Conservation (phyloP, 2,113 vertebrate genomes). For the Chauna torquata region DNA sequence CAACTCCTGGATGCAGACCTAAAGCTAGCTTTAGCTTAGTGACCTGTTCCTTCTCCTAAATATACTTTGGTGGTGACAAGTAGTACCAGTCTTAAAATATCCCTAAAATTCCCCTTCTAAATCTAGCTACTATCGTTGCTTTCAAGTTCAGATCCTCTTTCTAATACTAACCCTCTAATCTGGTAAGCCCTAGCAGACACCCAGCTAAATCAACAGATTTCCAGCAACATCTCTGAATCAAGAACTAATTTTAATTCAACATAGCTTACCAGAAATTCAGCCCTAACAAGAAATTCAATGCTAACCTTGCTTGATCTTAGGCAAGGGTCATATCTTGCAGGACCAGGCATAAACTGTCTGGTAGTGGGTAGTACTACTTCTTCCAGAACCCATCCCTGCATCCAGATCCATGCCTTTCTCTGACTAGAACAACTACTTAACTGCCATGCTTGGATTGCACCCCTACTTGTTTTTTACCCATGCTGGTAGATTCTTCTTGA, state of each 20-base stretch:
- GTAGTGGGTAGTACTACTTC: neutral
- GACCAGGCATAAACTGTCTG: neutral
- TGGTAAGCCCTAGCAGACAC: neutral
- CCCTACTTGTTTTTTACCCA: neutral
- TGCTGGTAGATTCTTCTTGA: neutral
- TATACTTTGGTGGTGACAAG: neutral
- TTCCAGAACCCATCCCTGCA: neutral
- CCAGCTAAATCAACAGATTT: neutral
- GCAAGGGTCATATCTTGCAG: neutral
- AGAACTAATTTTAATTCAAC: neutral
- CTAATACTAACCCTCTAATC: neutral
- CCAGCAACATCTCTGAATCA: neutral
- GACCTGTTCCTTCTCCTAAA: neutral
- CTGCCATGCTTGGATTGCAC: neutral
- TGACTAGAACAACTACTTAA: neutral
- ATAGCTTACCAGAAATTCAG: neutral
- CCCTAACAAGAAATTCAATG: neutral
- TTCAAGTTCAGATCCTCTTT: neutral
- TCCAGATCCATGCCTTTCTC: neutral
- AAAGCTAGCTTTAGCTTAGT: neutral
- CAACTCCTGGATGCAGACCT: neutral
- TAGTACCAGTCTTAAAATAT: neutral
- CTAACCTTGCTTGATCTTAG: neutral
- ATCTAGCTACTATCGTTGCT: neutral
- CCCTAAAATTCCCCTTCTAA: accelerated